Evolutionary conservation across 2,113 vertebrate species (phyloP).

Genomic region (Lichenostomus cassidix): DNA sequence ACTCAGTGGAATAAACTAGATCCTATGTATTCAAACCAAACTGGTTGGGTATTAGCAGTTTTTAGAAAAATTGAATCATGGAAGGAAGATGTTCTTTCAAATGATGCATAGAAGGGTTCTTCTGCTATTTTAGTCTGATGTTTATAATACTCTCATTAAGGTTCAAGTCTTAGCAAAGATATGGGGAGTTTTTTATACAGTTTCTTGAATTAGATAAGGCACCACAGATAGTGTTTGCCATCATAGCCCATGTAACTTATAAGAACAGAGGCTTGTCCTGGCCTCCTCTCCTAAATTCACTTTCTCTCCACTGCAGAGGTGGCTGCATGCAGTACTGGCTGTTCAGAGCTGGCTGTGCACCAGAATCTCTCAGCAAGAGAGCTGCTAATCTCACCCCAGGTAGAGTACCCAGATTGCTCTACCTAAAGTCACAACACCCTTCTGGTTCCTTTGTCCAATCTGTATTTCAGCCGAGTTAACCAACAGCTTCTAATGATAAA

Average conservation of each 20-base stretch:
- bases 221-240: background rate
- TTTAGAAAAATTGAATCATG: background rate
- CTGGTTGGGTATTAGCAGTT: background rate
- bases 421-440: conserved; percentile 14
- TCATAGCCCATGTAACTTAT: background rate
- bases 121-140: background rate
- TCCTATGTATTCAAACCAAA: background rate
- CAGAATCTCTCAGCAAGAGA: background rate
- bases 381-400: background rate
- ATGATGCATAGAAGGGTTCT: background rate
- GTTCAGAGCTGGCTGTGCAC: background rate
- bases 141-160: background rate
- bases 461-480: background rate
- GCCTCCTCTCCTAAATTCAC: background rate
- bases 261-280: background rate
- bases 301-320: background rate
- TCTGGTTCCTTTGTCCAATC: background rate
- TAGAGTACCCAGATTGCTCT: conserved; percentile 21
- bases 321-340: background rate
- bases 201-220: background rate
- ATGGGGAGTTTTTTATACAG: background rate
- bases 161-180: background rate
- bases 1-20: background rate
- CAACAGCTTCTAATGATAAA: conserved; percentile 1
- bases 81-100: background rate